These are phyloP conservation scores for Glaucomys volans DNA, from an alignment of 2,113 vertebrate genomes.

Conservation along the genomic window DNA sequence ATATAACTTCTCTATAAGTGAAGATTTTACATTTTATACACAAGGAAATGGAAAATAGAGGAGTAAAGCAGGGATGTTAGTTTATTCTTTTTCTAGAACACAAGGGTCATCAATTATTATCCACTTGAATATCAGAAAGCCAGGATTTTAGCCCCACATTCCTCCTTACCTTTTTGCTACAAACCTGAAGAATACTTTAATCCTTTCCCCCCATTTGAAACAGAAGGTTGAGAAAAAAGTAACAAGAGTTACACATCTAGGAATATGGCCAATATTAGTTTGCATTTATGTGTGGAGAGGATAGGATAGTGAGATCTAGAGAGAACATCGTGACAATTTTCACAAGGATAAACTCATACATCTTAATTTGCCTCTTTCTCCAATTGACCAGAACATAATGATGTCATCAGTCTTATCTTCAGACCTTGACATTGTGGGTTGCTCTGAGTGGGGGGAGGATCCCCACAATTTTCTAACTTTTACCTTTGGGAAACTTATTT, in stretches of 20 bases:
- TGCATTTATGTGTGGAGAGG: not conserved
- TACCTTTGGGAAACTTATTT: not conserved
- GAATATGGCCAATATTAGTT: not conserved
- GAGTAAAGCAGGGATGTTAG: not conserved
- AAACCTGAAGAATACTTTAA: not conserved
- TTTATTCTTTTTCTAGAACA: not conserved
- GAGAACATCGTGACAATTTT: not conserved
- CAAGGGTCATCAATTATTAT: not conserved
- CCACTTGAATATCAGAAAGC: not conserved
- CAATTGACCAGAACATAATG: constrained; percentile 90
- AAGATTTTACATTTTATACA: not conserved
- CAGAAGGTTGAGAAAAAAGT: not conserved
- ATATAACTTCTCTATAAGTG: not conserved
- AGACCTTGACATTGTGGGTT: constrained; percentile 89
- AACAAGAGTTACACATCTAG: not conserved
- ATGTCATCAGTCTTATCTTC: constrained; percentile 90
- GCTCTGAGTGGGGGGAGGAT: constrained; percentile 68
- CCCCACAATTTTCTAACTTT: not conserved
- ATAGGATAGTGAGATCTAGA: not conserved
- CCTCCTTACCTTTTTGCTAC: rapidly evolving
- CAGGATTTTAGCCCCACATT: not conserved
- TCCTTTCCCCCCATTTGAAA: not conserved
- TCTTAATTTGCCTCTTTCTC: constrained; percentile 90
- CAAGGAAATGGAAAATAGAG: not conserved
- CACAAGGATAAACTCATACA: not conserved